Percentiles rank a stretch among this genome's conserved stretches.
Conservation (phyloP, 1,140 invertebrate genomes). For the Camponotus pennsylvanicus region DNA sequence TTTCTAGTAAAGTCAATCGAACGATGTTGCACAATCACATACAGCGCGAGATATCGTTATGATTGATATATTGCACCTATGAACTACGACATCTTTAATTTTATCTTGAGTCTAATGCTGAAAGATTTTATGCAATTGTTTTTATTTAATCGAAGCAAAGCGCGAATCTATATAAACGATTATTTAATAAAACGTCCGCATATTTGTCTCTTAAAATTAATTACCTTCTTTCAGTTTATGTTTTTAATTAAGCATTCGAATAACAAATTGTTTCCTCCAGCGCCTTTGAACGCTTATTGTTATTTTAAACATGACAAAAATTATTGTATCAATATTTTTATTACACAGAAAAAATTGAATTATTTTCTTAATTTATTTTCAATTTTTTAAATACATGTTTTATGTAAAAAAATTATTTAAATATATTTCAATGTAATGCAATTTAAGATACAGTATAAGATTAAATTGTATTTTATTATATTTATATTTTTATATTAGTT, state of each 20-base stretch:
- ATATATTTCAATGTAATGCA: no score
- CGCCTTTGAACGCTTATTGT: no score
- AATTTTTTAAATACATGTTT: no score
- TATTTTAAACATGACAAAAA: no score
- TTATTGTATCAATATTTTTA: no score
- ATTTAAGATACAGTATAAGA: no score
- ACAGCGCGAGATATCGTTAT: conserved; percentile 14
- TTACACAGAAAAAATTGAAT: no score
- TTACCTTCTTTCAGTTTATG: conserved; percentile 1
- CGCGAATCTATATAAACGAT: conserved; percentile 13
- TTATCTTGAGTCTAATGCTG: conserved; percentile 26
- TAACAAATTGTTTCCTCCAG: no score
- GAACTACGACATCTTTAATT: conserved; percentile 15
- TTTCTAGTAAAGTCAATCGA: conserved; percentile 42
- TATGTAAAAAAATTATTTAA: no score
- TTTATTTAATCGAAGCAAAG: conserved; percentile 14
- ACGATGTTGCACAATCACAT: conserved; percentile 28
- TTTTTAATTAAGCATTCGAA: neutral
- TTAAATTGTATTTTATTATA: no score
- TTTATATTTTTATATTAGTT: no score
- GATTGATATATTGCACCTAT: conserved; percentile 5
- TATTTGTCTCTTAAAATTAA: neutral
- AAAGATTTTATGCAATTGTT: conserved; percentile 4
- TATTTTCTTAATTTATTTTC: no score
- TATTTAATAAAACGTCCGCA: neutral